Conservation (phyloP, 1,140 invertebrate genomes). For the Drosophila insularis region DNA sequence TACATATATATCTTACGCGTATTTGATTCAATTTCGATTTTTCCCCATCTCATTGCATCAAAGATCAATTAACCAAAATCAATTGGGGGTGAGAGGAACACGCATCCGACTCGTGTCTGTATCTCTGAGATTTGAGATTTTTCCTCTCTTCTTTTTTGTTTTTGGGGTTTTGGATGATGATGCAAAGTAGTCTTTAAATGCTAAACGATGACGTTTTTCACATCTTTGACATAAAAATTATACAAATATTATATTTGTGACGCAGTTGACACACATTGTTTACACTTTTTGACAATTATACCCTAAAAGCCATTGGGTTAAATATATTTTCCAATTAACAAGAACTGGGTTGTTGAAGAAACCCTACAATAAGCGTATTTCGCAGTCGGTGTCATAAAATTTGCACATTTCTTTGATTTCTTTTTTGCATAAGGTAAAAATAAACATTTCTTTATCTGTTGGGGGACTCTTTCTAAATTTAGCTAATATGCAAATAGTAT, state of each 20-base stretch:
- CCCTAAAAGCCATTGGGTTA: background rate
- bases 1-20: constrained; percentile 38
- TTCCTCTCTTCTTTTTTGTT: background rate
- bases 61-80: constrained; percentile 50
- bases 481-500: constrained; percentile 7
- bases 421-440: constrained; percentile 29
- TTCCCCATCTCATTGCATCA: constrained; percentile 40
- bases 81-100: constrained; percentile 29
- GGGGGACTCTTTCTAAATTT: constrained; percentile 28
- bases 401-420: constrained; percentile 8
- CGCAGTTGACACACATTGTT: constrained; percentile 23
- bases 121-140: background rate
- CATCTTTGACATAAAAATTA: constrained; percentile 13
- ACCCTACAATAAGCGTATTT: background rate
- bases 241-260: constrained; percentile 11
- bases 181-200: constrained; percentile 17
- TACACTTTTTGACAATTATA: constrained; percentile 1
- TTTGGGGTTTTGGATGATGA: constrained; percentile 24
- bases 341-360: too few species aligned
- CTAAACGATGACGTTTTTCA: constrained; percentile 36
- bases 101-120: constrained; percentile 56
- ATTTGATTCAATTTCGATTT: constrained; percentile 36
- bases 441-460: constrained; percentile 18
- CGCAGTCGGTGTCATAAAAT: background rate
- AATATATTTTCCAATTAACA: too few species aligned